phyloP scores from a whole-genome alignment of 1,140 invertebrate genomes.

The Heliconius himera region DNA sequence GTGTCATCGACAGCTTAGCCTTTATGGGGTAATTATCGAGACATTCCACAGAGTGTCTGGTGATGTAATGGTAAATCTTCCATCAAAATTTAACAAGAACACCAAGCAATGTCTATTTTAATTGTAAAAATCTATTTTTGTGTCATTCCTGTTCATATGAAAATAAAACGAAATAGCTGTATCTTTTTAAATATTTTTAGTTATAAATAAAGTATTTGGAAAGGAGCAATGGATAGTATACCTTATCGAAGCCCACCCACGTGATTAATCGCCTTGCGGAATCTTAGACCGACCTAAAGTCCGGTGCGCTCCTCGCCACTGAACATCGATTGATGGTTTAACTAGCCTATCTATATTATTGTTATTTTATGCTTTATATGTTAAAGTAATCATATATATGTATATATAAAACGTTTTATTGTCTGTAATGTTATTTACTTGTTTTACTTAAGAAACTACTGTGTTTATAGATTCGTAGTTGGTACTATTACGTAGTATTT shows the following conservation, averaged over 20 bases:
- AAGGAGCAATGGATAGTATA: not conserved
- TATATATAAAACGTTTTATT: too few species aligned
- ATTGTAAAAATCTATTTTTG: too few species aligned
- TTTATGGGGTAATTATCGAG: slow-evolving; percentile 9
- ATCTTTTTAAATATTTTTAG: not conserved
- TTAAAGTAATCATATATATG: too few species aligned
- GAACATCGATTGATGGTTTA: slow-evolving; percentile 45
- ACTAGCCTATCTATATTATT: slow-evolving; percentile 18
- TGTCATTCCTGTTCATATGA: not conserved
- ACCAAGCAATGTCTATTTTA: too few species aligned
- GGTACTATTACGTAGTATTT: not conserved
- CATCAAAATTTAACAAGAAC: too few species aligned
- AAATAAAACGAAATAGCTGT: not conserved
- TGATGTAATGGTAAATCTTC: not conserved
- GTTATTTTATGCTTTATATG: not conserved
- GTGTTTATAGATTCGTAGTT: not conserved
- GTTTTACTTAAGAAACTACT: not conserved
- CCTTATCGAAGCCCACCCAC: slow-evolving; percentile 55
- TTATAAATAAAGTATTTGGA: not conserved
- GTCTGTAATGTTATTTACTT: too few species aligned
- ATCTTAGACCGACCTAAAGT: slow-evolving; percentile 41
- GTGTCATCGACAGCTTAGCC: slow-evolving; percentile 56
- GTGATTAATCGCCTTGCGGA: slow-evolving; percentile 63
- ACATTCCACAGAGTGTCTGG: not conserved
- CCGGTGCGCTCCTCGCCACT: slow-evolving; percentile 35